Base-by-base conservation (phyloP, 2,113 vertebrate species). In the Spheniscus mendiculus region DNA sequence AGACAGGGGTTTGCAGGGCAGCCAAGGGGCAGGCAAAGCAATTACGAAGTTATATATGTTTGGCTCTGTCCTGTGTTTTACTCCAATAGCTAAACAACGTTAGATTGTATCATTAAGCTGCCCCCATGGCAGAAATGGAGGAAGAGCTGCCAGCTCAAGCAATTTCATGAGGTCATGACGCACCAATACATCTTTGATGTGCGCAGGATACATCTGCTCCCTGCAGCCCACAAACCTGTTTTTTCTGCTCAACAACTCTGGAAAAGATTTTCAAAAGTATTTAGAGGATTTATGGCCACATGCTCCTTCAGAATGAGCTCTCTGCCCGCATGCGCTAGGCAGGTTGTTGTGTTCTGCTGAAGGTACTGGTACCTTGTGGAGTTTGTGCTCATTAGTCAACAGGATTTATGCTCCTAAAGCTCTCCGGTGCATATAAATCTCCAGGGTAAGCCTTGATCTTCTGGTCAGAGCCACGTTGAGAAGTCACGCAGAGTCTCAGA, bases 321-420 rank as follows among this genome's bases (percentile, higher is more conserved):
- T 45, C 67, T 71, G 50, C 55, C 83, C 0, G 0, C 4, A 1
- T 22, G 10, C 15, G 0, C 42, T 12, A 13, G 63, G 67, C 72
- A 74, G 63, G 50, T 72, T 5, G 49, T 40, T n/a, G 42, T 17
- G 78, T 47, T 89, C 76, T 47, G 45, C 55, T n/a, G 15, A 83
- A 92, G 58, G 55, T 29, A 55, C 32, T 21, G 62, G 70, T 53
- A 72, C 42, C 52, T 52, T 6, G 15, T 7, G 62, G n/a, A 80
- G 63, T 47, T 62, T 10, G 50, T 59, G 80, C 69, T 44, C 55
- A 15, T 89, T 72, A 15, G 27, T 52, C 72, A 74, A 30, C 0
- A 27, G 55, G 72, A 93, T 92, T 95, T 95, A 92, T 56, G 77
- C 40, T 92, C 80, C 83, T 63, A 76, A 72, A 96, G 61, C 89